phyloP scores from a whole-genome alignment of 1,140 invertebrate species.

The Brachionus sp. region DNA sequence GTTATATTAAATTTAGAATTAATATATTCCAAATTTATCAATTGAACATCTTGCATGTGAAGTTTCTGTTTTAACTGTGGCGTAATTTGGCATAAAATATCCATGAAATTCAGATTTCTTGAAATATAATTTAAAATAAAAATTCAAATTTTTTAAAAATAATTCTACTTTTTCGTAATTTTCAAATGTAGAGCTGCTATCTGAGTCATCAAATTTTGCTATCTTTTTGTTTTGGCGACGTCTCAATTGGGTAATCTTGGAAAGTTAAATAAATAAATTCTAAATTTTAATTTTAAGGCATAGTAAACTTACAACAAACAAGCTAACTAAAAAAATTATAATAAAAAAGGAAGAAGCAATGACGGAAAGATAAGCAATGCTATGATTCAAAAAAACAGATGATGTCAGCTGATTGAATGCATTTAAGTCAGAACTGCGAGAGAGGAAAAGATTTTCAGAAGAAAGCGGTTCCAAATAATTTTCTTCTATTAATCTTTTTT shows the following conservation, averaged over 20 bases:
- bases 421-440: conserved; percentile 26
- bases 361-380: conserved; percentile 14
- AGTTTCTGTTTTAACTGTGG: not conserved
- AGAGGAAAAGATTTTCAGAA: conserved; percentile 11
- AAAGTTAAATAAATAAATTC: not conserved
- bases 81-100: conserved; percentile 42
- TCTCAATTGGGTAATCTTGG: conserved; percentile 21
- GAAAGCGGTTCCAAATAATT: conserved; percentile 11
- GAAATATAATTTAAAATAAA: not conserved
- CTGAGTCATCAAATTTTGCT: conserved; percentile 21
- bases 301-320: conserved; percentile 9
- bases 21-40: conserved; percentile 6
- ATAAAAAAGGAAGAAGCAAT: conserved; percentile 28
- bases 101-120: conserved; percentile 20
- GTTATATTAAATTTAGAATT: not conserved
- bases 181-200: not conserved
- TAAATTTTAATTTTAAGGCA: not conserved
- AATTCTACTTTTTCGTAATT: conserved; percentile 15
- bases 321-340: conserved; percentile 12
- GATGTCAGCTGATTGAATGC: conserved; percentile 6
- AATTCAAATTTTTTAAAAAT: not conserved
- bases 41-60: not conserved
- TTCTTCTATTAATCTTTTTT: conserved; percentile 12
- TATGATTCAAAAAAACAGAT: conserved; percentile 38
- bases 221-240: not conserved